These are phyloP conservation scores for Noctua janthina DNA, from an alignment of 2,888 invertebrate species.

Conservation along the genomic window DNA sequence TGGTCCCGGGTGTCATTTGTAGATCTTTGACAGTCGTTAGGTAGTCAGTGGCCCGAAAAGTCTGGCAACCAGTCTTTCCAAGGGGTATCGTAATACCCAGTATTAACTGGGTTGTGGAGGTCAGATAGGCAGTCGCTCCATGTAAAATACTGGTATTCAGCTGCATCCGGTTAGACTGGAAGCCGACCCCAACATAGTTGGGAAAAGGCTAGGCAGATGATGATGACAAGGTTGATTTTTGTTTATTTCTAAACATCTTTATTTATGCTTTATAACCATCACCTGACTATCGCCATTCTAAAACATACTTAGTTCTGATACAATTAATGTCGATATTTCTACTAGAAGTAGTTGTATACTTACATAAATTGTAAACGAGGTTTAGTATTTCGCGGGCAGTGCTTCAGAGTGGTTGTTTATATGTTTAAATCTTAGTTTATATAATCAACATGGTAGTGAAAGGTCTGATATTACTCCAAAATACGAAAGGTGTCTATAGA, in stretches of 20 bases:
- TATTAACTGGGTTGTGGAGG: too few relatives aligned
- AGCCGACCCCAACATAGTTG: too few relatives aligned
- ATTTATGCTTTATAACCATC: neutral
- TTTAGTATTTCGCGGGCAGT: slow-evolving; percentile 6
- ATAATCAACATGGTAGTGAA: slow-evolving; percentile 46
- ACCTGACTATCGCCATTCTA: neutral
- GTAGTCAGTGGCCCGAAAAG: too few relatives aligned
- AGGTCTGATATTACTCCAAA: slow-evolving; percentile 65
- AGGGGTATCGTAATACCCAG: too few relatives aligned
- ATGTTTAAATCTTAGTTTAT: neutral
- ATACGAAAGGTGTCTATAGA: slow-evolving; percentile 56
- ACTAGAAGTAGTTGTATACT: neutral
- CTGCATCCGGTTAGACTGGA: too few relatives aligned
- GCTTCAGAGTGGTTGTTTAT: neutral
- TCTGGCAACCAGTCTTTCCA: too few relatives aligned
- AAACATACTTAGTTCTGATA: slow-evolving; percentile 9
- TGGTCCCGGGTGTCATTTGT: too few relatives aligned
- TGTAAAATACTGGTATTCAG: too few relatives aligned
- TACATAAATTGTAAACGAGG: neutral
- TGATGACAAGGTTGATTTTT: too few relatives aligned
- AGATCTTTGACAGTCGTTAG: too few relatives aligned
- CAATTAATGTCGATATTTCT: neutral
- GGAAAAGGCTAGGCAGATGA: too few relatives aligned
- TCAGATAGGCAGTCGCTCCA: too few relatives aligned
- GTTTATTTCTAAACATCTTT: neutral